Conservation (phyloP, 23 tunicate species). For the Clavelina lepadiformis region DNA sequence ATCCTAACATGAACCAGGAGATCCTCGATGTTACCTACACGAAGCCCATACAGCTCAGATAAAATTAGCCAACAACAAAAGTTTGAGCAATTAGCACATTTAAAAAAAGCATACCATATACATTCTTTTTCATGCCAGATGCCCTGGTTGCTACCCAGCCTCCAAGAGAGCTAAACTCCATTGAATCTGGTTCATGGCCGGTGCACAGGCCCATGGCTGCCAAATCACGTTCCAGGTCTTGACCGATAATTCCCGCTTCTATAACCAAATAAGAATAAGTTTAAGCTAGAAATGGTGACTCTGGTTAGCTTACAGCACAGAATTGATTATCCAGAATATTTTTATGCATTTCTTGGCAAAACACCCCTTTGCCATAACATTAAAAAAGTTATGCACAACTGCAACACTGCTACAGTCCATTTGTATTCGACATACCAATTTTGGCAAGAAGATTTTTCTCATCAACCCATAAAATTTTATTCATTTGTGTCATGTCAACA, state of each 20-base stretch:
- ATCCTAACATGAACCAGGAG: conserved; percentile 82
- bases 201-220: conserved; percentile 86
- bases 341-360: background rate
- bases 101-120: conserved; percentile 53
- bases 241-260: conserved; percentile 95
- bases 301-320: background rate
- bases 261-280: too few species aligned
- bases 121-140: conserved; percentile 94
- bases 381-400: too few species aligned
- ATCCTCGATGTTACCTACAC: conserved; percentile 86
- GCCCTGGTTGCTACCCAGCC: conserved; percentile 99
- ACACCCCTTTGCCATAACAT: background rate
- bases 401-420: too few species aligned
- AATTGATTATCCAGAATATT: background rate
- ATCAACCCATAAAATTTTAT: conserved; percentile 89
- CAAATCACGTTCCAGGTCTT: conserved; percentile 88
- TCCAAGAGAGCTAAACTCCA: conserved; percentile 91
- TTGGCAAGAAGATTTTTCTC: conserved; percentile 88
- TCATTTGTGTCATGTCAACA: conserved; percentile 95
- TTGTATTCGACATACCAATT: conserved; percentile 52
- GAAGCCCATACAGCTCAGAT: background rate
- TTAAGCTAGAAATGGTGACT: background rate
- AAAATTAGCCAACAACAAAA: background rate
- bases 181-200: conserved; percentile 95
- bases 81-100: too few species aligned